A percentile compares a stretch with the other conserved stretches of the same genome.
Evolutionary conservation across 2,113 vertebrate species (phyloP).

Genomic region (Oncorhynchus mykiss): DNA sequence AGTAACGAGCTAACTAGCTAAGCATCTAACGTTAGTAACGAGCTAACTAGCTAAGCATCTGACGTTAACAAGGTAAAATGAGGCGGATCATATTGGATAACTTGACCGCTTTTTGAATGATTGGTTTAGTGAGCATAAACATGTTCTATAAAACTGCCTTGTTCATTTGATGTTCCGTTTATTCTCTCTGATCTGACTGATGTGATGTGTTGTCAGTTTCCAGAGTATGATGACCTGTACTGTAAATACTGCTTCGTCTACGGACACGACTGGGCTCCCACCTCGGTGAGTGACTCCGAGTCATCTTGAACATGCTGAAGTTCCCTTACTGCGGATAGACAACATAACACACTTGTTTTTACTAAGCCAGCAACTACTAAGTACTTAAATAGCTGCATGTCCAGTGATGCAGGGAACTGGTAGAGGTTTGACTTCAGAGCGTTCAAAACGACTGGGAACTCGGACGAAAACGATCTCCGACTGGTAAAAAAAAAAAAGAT

Average conservation of each 20-base stretch:
- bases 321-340: too few relatives aligned
- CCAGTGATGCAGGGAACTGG: too few relatives aligned
- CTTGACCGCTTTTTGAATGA: background rate
- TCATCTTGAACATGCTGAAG: background rate
- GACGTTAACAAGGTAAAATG: too few relatives aligned
- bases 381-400: too few relatives aligned
- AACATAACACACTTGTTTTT: too few relatives aligned
- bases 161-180: too few relatives aligned
- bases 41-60: too few relatives aligned
- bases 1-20: too few relatives aligned
- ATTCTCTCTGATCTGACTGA: background rate
- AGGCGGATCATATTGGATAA: background rate
- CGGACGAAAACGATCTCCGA: background rate
- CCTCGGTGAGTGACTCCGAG: constrained; percentile 75
- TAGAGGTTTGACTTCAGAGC: too few relatives aligned
- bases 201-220: constrained; percentile 77
- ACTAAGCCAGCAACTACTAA: too few relatives aligned
- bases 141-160: background rate
- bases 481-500: too few relatives aligned
- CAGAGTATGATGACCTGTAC: constrained; percentile 88
- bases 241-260: constrained; percentile 97
- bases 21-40: background rate
- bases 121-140: too few relatives aligned
- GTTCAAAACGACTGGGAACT: background rate
- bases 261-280: constrained; percentile 93